These are phyloP conservation scores for Eutolmus rufibarbis DNA, from an alignment of 2,888 invertebrate genomes.

Conservation along the genomic window DNA sequence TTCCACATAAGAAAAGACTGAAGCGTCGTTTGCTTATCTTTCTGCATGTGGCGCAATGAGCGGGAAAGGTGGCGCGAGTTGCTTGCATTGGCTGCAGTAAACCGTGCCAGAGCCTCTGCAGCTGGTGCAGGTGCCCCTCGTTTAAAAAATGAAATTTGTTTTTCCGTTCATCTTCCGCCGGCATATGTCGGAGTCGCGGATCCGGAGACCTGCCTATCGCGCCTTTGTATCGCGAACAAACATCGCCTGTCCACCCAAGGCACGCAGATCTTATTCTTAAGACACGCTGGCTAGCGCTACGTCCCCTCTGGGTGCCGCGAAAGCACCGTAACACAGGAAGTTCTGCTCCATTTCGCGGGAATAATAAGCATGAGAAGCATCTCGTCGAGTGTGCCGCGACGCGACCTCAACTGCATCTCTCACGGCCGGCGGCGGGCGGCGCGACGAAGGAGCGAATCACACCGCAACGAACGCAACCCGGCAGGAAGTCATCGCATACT, in stretches of 20 bases:
- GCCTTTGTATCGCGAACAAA: constrained; percentile 5
- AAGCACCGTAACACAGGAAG: constrained; percentile 32
- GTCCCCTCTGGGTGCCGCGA: background rate
- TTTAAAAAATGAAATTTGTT: background rate
- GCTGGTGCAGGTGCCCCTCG: background rate
- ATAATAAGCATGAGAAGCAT: background rate
- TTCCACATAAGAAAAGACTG: too few species aligned
- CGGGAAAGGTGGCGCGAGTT: background rate
- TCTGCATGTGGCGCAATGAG: background rate
- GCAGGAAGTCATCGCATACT: background rate
- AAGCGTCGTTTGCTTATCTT: background rate
- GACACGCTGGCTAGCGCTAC: background rate
- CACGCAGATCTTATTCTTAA: constrained; percentile 9
- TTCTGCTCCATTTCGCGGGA: constrained; percentile 24
- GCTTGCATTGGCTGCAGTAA: background rate
- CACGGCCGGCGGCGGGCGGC: background rate
- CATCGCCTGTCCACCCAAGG: constrained; percentile 5
- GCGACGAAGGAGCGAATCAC: background rate
- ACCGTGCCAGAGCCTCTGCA: background rate
- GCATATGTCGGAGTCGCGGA: background rate
- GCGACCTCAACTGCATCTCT: background rate
- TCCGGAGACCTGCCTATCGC: background rate
- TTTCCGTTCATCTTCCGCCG: background rate
- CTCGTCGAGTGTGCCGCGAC: background rate
- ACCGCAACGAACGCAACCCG: background rate